These are phyloP conservation scores for Drosophila pseudotalamancana DNA, from an alignment of 2,888 invertebrate genomes.

Conservation along the genomic window DNA sequence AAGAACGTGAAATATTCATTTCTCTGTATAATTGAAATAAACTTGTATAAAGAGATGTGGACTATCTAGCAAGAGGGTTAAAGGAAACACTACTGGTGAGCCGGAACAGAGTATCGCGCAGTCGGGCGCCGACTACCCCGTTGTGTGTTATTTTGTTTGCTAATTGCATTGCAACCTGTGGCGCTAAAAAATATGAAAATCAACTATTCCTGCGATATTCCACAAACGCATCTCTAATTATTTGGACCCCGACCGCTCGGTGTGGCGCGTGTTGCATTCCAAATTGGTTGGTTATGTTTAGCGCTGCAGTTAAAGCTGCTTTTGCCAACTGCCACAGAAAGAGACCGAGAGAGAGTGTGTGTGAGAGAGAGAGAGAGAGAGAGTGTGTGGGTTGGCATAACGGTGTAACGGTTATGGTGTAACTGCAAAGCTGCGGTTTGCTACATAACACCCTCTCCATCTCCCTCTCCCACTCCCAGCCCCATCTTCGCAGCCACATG, in stretches of 20 bases:
- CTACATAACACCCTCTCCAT: not conserved
- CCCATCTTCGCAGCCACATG: constrained; percentile 8
- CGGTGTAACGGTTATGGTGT: constrained; percentile 47
- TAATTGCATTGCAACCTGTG: constrained; percentile 74
- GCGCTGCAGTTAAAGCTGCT: constrained; percentile 8
- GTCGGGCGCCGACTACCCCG: too few species aligned
- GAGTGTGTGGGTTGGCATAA: constrained; percentile 29
- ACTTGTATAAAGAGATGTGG: too few species aligned
- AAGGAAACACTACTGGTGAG: too few species aligned
- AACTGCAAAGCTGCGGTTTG: constrained; percentile 38
- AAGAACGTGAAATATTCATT: too few species aligned
- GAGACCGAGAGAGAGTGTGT: not conserved
- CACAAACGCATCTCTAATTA: constrained; percentile 24
- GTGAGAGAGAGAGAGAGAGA: not conserved
- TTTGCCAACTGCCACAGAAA: constrained; percentile 1
- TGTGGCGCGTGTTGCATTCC: constrained; percentile 16
- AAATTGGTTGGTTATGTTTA: constrained; percentile 47
- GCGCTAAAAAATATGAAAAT: constrained; percentile 41
- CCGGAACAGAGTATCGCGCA: too few species aligned
- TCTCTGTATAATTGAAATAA: too few species aligned
- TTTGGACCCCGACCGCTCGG: not conserved
- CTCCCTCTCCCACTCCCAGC: not conserved
- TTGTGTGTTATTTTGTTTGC: constrained; percentile 57
- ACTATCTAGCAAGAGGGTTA: too few species aligned
- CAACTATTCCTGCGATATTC: constrained; percentile 25